phyloP scores from a whole-genome alignment of 2,797 vertebrate genomes.

The Spinibarbus caldwelli region DNA sequence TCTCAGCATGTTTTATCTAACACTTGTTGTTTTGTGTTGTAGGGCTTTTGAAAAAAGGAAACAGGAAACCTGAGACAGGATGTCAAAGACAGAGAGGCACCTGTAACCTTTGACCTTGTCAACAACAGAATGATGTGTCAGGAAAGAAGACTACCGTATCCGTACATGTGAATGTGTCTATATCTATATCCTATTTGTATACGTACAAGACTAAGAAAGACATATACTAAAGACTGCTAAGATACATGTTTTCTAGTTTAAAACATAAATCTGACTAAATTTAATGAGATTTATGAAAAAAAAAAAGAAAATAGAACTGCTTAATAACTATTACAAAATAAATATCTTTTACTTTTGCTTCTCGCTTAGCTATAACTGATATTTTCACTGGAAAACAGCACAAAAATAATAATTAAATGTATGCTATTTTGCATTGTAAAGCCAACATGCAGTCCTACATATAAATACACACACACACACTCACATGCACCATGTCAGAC shows the following conservation, averaged over 20 bases:
- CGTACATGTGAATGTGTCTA: constrained; percentile 3
- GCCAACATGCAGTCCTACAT: background rate
- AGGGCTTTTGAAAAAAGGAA: constrained; percentile 67
- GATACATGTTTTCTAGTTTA: background rate
- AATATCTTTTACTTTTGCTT: background rate
- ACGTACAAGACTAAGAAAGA: background rate
- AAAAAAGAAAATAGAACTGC: background rate
- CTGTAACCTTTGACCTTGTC: constrained; percentile 78
- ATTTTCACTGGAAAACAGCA: background rate
- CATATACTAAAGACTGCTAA: background rate
- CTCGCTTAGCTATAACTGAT: background rate
- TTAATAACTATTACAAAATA: background rate
- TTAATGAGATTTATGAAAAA: background rate
- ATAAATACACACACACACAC: constrained; percentile 3
- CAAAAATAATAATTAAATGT: background rate
- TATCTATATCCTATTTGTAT: constrained; percentile 19
- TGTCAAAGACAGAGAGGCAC: constrained; percentile 73
- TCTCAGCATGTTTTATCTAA: constrained; percentile 50
- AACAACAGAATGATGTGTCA: constrained; percentile 74
- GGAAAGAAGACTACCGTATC: constrained; percentile 62
- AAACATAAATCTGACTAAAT: background rate
- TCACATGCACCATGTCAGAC: constrained; percentile 18
- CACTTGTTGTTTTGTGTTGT: constrained; percentile 25
- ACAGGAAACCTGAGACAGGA: constrained; percentile 76
- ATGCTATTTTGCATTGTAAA: background rate